Evolutionary conservation across 2,888 invertebrate genomes (phyloP).

Genomic region (Caenorhabditis panamensis): DNA sequence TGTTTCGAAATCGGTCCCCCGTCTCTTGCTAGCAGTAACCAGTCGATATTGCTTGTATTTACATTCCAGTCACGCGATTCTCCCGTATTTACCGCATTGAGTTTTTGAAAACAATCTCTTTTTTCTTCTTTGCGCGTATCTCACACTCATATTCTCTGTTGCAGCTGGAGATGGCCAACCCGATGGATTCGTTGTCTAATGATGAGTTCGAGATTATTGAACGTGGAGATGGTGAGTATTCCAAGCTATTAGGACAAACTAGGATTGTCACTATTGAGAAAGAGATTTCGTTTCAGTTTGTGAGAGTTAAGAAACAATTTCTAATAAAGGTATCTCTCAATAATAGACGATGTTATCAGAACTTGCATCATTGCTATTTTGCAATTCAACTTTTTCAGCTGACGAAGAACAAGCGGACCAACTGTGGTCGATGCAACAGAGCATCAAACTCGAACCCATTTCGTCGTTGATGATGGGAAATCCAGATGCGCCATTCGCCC

Average conservation of each 20-base stretch:
- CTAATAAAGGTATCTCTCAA: too few species aligned
- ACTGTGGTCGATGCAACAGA: slow-evolving; percentile 53
- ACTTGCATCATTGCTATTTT: background rate
- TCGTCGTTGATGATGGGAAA: slow-evolving; percentile 9
- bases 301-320: too few species aligned
- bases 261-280: background rate
- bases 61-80: slow-evolving; percentile 33
- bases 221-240: slow-evolving; percentile 23
- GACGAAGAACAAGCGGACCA: slow-evolving; percentile 42
- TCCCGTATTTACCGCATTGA: slow-evolving; percentile 8
- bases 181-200: slow-evolving; percentile 41
- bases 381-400: slow-evolving; percentile 32
- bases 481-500: slow-evolving; percentile 1
- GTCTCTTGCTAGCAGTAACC: slow-evolving; percentile 39
- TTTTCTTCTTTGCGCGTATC: background rate
- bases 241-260: too few species aligned
- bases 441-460: slow-evolving; percentile 58
- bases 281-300: too few species aligned
- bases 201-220: slow-evolving; percentile 57
- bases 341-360: too few species aligned
- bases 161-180: slow-evolving; percentile 27
- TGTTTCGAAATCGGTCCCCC: slow-evolving; percentile 49
- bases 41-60: slow-evolving; percentile 32
- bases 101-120: slow-evolving; percentile 1
- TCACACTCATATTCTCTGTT: background rate